These are phyloP conservation scores for Bufotes viridis DNA, from an alignment of 2,797 vertebrate genomes.

Conservation along the genomic window DNA sequence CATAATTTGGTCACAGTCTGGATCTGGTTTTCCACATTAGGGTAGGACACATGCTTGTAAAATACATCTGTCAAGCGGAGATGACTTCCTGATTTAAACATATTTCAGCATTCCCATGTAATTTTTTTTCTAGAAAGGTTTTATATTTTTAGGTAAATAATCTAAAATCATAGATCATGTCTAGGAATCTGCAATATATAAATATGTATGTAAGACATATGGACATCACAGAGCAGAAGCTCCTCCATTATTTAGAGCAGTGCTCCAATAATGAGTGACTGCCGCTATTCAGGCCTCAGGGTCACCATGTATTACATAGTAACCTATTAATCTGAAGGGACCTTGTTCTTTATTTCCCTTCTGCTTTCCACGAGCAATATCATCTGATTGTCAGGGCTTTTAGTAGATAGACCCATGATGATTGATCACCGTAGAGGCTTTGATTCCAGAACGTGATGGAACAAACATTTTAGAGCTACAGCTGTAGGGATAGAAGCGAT, in stretches of 20 bases:
- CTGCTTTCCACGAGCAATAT: background rate
- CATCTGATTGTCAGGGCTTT: background rate
- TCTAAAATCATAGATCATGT: background rate
- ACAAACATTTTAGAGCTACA: background rate
- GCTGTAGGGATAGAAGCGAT: background rate
- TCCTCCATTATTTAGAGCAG: background rate
- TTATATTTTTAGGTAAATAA: background rate
- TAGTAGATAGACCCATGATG: background rate
- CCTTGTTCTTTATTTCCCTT: background rate
- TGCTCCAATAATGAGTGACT: background rate
- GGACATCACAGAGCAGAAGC: background rate
- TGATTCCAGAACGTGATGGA: background rate
- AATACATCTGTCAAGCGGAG: background rate
- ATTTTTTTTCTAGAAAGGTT: background rate
- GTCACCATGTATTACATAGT: background rate
- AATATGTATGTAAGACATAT: background rate
- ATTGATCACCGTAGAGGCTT: background rate
- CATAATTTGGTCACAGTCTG: background rate
- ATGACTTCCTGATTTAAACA: background rate
- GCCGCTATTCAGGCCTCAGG: background rate
- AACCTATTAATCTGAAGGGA: background rate
- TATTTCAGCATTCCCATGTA: background rate
- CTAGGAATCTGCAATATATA: background rate
- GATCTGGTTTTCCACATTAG: slow-evolving; percentile 1
- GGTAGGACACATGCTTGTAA: background rate